A percentile compares a stretch with the other conserved stretches of the same genome.
These are phyloP conservation scores for Antechinus flavipes DNA, from an alignment of 2,113 vertebrate species.

Conservation along the genomic window DNA sequence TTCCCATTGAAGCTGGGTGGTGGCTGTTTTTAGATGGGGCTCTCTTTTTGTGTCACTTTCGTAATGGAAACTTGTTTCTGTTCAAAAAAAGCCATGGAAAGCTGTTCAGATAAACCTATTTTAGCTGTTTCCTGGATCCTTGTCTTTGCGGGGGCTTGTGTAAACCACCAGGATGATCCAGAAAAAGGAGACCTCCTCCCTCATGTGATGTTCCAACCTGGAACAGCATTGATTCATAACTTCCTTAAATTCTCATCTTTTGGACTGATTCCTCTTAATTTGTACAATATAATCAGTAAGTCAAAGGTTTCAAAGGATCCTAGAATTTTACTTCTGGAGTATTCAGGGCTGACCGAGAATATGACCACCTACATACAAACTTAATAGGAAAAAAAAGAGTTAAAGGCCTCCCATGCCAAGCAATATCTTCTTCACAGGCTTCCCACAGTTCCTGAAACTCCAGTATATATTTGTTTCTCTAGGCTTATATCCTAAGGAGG, in stretches of 20 bases:
- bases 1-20: conserved; percentile 67
- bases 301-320: neutral
- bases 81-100: conserved; percentile 76
- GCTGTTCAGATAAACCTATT: conserved; percentile 70
- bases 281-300: neutral
- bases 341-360: neutral
- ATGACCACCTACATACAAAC: neutral
- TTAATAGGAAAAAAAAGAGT: neutral
- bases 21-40: conserved; percentile 78
- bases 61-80: conserved; percentile 72
- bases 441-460: neutral
- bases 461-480: neutral
- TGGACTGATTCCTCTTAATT: neutral
- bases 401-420: neutral
- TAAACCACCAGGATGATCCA: conserved; percentile 55
- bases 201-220: neutral
- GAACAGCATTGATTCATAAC: neutral
- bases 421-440: neutral
- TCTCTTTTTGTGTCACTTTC: conserved; percentile 78
- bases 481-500: neutral
- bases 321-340: neutral
- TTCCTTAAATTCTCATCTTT: neutral
- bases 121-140: conserved; percentile 75
- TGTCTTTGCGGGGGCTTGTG: conserved; percentile 51
- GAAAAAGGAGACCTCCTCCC: conserved; percentile 38